Percentiles rank a stretch among this genome's conserved stretches.
Evolutionary conservation across 1,140 invertebrate species (phyloP).

Genomic region (Drosophila eugracilis): DNA sequence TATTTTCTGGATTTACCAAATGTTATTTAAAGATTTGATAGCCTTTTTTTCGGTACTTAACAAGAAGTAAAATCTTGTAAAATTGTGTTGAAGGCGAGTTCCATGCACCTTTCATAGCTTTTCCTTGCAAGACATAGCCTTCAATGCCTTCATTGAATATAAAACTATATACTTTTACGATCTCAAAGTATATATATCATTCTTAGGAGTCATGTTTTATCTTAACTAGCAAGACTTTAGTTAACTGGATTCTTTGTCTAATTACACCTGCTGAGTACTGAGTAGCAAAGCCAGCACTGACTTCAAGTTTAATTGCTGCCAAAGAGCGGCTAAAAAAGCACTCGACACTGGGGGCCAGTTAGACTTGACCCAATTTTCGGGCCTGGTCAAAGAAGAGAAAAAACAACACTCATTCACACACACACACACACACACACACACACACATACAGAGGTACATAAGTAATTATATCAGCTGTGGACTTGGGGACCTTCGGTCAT

Average conservation of each 20-base stretch:
- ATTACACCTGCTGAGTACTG: constrained; percentile 24
- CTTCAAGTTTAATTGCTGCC: constrained; percentile 54
- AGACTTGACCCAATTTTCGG: constrained; percentile 70
- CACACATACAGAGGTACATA: constrained; percentile 6
- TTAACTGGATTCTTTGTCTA: constrained; percentile 36
- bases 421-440: constrained; percentile 6
- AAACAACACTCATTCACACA: constrained; percentile 16
- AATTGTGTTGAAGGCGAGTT: no score
- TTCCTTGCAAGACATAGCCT: no score
- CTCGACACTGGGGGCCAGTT: constrained; percentile 47
- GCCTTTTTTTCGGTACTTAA: no score
- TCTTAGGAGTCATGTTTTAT: constrained; percentile 8
- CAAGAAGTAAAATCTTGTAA: no score
- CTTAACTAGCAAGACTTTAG: constrained; percentile 11
- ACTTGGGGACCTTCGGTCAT: constrained; percentile 33
- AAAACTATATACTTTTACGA: no score
- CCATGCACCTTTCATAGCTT: no score
- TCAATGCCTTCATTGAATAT: no score
- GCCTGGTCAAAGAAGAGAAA: constrained; percentile 28
- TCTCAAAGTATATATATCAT: not conserved
- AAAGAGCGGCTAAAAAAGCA: constrained; percentile 31
- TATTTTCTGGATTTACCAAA: no score
- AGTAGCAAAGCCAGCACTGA: constrained; percentile 4
- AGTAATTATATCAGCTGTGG: constrained; percentile 40
- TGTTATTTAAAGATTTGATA: no score